phyloP scores from a whole-genome alignment of 1,140 invertebrate species.

The Ceratina japonica region DNA sequence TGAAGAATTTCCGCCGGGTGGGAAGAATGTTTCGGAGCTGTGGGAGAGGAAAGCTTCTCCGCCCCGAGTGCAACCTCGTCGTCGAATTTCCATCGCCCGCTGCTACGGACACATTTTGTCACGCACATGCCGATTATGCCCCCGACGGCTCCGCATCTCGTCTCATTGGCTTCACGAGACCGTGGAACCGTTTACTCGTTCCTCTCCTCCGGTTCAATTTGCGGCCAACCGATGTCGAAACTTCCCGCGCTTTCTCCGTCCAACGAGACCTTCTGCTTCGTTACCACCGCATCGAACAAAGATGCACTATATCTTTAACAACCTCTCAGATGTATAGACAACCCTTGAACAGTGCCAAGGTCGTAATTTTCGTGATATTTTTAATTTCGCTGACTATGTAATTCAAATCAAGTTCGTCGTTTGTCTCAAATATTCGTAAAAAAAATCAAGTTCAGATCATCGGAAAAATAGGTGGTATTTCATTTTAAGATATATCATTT shows the following conservation, averaged over 20 bases:
- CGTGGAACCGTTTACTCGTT: conserved; percentile 33
- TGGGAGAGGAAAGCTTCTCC: conserved; percentile 13
- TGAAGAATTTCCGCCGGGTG: conserved; percentile 64
- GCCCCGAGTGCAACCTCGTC: conserved; percentile 16
- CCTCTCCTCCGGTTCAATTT: conserved; percentile 55
- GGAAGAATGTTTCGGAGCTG: conserved; percentile 26
- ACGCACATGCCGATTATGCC: conserved; percentile 34
- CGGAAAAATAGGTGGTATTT: no score
- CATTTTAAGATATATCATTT: no score
- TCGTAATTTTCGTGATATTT: no score
- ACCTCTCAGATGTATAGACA: no score
- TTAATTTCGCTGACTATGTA: no score
- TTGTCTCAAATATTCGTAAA: no score
- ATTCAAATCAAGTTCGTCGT: no score
- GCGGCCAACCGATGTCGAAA: conserved; percentile 58
- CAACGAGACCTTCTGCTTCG: conserved; percentile 36
- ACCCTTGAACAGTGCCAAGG: no score
- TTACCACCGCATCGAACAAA: background rate
- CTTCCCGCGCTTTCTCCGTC: conserved; percentile 62
- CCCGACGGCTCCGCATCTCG: conserved; percentile 8
- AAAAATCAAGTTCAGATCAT: no score
- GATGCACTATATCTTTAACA: conserved; percentile 2
- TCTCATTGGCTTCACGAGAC: conserved; percentile 36
- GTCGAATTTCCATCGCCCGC: conserved; percentile 29
- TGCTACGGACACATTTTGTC: conserved; percentile 45